Evolutionary conservation across 2,888 invertebrate genomes (phyloP).

Genomic region (Xylota sylvarum): DNA sequence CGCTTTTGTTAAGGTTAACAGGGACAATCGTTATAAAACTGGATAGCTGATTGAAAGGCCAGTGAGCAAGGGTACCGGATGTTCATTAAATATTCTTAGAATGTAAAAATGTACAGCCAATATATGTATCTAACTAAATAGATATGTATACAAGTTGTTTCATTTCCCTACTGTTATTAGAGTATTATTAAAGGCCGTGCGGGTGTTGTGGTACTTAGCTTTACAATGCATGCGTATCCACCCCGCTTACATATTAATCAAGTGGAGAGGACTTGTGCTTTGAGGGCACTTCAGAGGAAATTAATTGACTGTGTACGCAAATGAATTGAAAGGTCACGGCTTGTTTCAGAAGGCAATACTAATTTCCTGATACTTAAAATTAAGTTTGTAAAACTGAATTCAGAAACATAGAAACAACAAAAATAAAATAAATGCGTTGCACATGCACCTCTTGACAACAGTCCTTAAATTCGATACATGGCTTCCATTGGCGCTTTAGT

Average conservation of each 20-base stretch:
- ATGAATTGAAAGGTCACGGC: constrained; percentile 12
- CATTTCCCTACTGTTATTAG: neutral
- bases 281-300: neutral
- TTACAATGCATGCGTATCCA: neutral
- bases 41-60: neutral
- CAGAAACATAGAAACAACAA: neutral
- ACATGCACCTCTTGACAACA: neutral
- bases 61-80: neutral
- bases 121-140: neutral
- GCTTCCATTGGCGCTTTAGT: neutral
- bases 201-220: neutral
- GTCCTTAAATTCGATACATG: neutral
- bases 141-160: neutral
- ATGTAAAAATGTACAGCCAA: neutral
- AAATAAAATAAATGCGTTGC: neutral
- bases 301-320: neutral
- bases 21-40: neutral
- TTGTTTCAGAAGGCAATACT: neutral
- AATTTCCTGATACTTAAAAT: neutral
- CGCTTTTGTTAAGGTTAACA: constrained; percentile 6
- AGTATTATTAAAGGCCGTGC: neutral
- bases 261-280: neutral
- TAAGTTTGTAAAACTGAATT: neutral
- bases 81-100: constrained; percentile 3
- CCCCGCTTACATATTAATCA: neutral